Evolutionary conservation across 2,797 vertebrate genomes (phyloP).

Genomic region (Microchirus variegatus): DNA sequence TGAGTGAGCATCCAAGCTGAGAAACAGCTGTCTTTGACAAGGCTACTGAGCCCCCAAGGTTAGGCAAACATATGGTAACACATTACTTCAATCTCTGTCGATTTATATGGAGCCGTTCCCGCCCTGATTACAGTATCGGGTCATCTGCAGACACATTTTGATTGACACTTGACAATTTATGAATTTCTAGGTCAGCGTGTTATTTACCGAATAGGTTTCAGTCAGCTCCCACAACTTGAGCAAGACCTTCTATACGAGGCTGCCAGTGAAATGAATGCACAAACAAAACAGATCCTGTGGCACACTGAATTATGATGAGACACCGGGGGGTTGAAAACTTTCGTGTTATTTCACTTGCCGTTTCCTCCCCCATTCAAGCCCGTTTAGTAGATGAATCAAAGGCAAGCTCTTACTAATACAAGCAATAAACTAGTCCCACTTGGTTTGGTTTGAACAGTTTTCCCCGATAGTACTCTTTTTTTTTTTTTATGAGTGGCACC

Average conservation of each 20-base stretch:
- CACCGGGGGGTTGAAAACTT: conserved; percentile 67
- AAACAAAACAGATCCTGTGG: conserved; percentile 64
- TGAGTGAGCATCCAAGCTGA: conserved; percentile 59
- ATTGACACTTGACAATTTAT: conserved; percentile 58
- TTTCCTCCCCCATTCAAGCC: conserved; percentile 40
- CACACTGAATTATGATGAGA: conserved; percentile 55
- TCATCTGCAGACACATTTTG: conserved; percentile 34
- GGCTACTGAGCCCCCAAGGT: conserved; percentile 65
- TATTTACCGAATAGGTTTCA: conserved; percentile 6
- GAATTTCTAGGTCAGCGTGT: conserved; percentile 32
- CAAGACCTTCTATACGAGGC: conserved; percentile 4
- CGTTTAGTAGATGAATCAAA: conserved; percentile 68
- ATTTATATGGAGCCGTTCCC: conserved; percentile 54
- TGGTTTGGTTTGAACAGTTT: conserved; percentile 46
- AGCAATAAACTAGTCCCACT: conserved; percentile 67
- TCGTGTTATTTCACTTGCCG: conserved; percentile 60
- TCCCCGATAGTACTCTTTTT: conserved; percentile 20
- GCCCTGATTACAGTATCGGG: conserved; percentile 26
- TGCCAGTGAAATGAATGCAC: conserved; percentile 63
- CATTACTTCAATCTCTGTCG: conserved; percentile 51
- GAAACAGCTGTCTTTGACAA: conserved; percentile 74
- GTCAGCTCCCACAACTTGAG: conserved; percentile 13
- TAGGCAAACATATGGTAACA: conserved; percentile 71
- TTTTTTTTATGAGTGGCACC: conserved; percentile 56
- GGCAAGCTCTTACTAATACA: conserved; percentile 65